These are phyloP conservation scores for Andrena cerasifolii DNA, from an alignment of 1,140 invertebrate genomes.

Conservation along the genomic window DNA sequence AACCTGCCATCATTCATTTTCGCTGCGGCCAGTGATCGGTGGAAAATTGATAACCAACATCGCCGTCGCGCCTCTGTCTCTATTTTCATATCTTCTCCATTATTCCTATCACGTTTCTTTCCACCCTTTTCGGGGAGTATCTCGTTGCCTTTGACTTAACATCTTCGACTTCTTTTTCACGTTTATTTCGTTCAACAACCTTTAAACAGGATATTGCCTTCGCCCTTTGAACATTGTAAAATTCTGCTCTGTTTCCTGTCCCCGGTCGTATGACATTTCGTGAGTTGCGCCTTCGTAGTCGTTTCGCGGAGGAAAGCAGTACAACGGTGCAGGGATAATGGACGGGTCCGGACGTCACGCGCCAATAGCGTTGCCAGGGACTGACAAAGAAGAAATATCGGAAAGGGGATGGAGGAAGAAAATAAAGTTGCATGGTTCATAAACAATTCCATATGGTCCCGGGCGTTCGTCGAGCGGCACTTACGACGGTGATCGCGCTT, in stretches of 20 bases:
- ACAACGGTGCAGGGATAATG: constrained; percentile 37
- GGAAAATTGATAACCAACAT: not conserved
- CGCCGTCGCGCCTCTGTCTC: not conserved
- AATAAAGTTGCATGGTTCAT: constrained; percentile 70
- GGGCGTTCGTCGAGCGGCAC: constrained; percentile 60
- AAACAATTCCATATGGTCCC: constrained; percentile 75
- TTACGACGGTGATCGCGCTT: constrained; percentile 62
- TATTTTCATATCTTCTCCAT: no score
- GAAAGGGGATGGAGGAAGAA: constrained; percentile 34
- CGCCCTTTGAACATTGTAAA: no score
- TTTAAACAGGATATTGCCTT: no score
- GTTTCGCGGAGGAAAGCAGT: not conserved
- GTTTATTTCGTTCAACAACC: no score
- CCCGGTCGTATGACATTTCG: no score
- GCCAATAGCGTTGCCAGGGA: constrained; percentile 34
- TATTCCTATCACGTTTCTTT: no score
- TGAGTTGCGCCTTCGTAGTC: no score
- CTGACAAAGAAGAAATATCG: constrained; percentile 47
- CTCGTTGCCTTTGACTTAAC: no score
- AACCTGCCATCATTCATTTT: constrained; percentile 51
- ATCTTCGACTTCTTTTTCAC: no score
- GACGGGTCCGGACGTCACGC: constrained; percentile 50
- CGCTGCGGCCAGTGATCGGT: constrained; percentile 28
- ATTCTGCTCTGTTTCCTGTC: no score
- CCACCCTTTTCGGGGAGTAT: not conserved